These are phyloP conservation scores for Siniperca obscura DNA, from an alignment of 2,797 vertebrate genomes.

Conservation along the genomic window DNA sequence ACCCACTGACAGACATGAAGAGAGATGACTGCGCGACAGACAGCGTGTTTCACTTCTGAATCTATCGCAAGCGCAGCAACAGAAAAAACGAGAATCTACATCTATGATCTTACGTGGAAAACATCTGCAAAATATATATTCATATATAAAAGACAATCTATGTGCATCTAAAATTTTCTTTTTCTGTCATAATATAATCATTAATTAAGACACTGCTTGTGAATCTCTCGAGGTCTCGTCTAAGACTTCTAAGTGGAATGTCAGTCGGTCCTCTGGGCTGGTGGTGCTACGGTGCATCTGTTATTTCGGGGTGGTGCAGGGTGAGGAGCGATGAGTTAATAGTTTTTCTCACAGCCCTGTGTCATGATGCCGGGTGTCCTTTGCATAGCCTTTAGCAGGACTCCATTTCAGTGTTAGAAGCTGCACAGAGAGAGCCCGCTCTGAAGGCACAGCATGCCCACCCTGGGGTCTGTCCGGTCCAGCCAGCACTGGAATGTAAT, in stretches of 20 bases:
- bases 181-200: conserved; percentile 78
- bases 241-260: conserved; percentile 76
- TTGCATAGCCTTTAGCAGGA: conserved; percentile 80
- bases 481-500: conserved; percentile 62
- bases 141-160: conserved; percentile 83
- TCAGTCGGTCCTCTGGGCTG: conserved; percentile 63
- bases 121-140: conserved; percentile 87
- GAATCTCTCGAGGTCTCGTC: conserved; percentile 76
- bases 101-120: conserved; percentile 83
- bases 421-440: conserved; percentile 66
- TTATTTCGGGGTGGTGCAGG: conserved; percentile 43
- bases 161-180: conserved; percentile 83
- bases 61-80: conserved; percentile 51
- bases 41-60: conserved; percentile 51
- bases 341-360: conserved; percentile 58
- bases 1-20: conserved; percentile 51
- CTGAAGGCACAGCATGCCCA: conserved; percentile 73
- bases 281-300: conserved; percentile 68
- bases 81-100: conserved; percentile 65
- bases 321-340: conserved; percentile 33
- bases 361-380: conserved; percentile 63
- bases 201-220: conserved; percentile 82
- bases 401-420: conserved; percentile 64
- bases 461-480: conserved; percentile 58
- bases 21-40: conserved; percentile 56